Percentiles rank a stretch among this genome's conserved stretches.
Conservation (phyloP, 2,797 vertebrate species). For the Pelodytes ibericus region DNA sequence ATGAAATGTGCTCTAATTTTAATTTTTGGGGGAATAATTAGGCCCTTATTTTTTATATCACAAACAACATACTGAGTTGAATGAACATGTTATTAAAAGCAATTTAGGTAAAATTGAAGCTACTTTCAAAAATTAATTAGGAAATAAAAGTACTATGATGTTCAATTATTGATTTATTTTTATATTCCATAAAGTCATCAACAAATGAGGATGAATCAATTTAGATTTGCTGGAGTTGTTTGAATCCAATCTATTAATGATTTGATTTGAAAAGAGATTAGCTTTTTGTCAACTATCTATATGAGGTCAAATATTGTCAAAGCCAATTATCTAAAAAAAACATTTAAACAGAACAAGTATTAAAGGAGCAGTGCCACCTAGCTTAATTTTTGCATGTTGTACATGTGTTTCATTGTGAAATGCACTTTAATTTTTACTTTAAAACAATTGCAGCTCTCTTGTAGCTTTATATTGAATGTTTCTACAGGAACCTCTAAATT, state of each 20-base stretch:
- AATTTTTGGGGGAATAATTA: slow-evolving; percentile 12
- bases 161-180: not conserved
- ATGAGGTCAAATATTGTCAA: too few relatives aligned
- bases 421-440: too few relatives aligned
- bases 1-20: slow-evolving; percentile 20
- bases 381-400: too few relatives aligned
- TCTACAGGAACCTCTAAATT: too few relatives aligned
- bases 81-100: slow-evolving; percentile 11
- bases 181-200: not conserved
- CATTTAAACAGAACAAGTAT: too few relatives aligned
- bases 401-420: too few relatives aligned
- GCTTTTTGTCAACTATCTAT: too few relatives aligned
- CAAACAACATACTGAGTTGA: slow-evolving; percentile 28
- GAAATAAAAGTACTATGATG: not conserved
- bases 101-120: slow-evolving; percentile 18
- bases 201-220: not conserved
- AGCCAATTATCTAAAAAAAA: too few relatives aligned
- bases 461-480: too few relatives aligned
- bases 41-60: slow-evolving; percentile 17
- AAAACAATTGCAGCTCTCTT: too few relatives aligned
- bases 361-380: too few relatives aligned
- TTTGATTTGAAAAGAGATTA: too few relatives aligned
- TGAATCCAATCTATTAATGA: not conserved
- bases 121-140: not conserved
- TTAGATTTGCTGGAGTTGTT: not conserved